Evolutionary conservation across 2,888 invertebrate genomes (phyloP).

Genomic region (Balanococcus diminutus): DNA sequence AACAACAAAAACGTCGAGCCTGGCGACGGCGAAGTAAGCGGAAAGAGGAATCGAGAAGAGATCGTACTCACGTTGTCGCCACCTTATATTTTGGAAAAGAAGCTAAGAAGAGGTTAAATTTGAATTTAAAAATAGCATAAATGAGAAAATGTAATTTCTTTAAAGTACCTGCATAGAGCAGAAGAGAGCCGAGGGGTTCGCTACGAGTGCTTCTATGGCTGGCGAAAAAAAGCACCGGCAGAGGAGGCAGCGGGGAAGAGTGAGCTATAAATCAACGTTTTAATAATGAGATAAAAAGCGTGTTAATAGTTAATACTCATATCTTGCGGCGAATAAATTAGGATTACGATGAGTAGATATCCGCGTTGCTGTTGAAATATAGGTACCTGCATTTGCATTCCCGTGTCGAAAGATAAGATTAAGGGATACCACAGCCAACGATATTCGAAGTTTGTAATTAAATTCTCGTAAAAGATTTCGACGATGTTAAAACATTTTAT

Average conservation of each 20-base stretch:
- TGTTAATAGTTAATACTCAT: background rate
- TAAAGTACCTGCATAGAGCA: background rate
- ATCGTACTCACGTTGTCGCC: background rate
- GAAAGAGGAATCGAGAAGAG: background rate
- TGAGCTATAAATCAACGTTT: background rate
- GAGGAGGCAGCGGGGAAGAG: background rate
- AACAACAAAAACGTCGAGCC: background rate
- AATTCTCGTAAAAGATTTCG: background rate
- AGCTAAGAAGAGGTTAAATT: background rate
- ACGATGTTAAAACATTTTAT: background rate
- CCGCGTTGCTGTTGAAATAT: background rate
- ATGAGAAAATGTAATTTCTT: constrained; percentile 23
- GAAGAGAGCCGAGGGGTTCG: background rate
- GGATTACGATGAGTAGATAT: constrained; percentile 3
- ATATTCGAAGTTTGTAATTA: background rate
- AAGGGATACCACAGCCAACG: background rate
- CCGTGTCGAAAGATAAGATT: background rate
- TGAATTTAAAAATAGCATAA: constrained; percentile 21
- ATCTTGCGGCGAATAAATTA: constrained; percentile 19
- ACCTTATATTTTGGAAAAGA: background rate
- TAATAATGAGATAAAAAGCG: background rate
- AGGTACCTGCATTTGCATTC: background rate
- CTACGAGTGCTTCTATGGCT: background rate
- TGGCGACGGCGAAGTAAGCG: background rate
- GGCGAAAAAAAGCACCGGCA: background rate